Conservation (phyloP, 2,113 vertebrate genomes). For the Ardeotis arabs region DNA sequence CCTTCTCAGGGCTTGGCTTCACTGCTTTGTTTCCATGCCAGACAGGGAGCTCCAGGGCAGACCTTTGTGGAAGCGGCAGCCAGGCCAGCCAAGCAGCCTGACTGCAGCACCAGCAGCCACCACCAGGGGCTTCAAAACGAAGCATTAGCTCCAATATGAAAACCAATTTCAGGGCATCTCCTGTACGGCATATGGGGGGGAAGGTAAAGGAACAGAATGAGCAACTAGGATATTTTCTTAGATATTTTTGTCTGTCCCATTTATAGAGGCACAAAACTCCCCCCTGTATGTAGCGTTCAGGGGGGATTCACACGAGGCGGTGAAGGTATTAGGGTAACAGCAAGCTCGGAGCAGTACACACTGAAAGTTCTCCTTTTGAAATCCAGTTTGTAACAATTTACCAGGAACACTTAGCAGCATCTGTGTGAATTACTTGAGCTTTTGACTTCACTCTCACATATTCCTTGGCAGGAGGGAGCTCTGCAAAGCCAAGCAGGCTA, state of each 20-base stretch:
- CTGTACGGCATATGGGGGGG: fast-evolving
- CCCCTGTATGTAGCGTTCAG: neutral
- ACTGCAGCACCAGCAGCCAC: neutral
- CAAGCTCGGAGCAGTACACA: neutral
- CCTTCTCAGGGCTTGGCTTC: neutral
- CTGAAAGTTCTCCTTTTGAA: neutral
- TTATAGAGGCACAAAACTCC: neutral
- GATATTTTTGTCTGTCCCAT: neutral
- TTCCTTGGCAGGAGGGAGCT: neutral
- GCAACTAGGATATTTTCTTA: neutral
- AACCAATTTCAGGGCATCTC: neutral
- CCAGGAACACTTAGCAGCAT: neutral
- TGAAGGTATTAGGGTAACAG: neutral
- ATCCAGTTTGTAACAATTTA: neutral
- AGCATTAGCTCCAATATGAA: neutral
- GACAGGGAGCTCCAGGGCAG: neutral
- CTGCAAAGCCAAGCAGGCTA: neutral
- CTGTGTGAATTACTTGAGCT: neutral
- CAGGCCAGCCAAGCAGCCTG: neutral
- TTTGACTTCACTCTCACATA: neutral
- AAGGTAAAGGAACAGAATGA: neutral
- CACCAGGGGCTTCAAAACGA: neutral
- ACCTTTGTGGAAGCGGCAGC: neutral
- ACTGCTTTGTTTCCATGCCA: neutral
- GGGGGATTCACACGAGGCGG: neutral